Base-by-base conservation (phyloP, 30 jellyfish, hydroid and myxozoan species). In the Chrysaora quinquecirrha region DNA sequence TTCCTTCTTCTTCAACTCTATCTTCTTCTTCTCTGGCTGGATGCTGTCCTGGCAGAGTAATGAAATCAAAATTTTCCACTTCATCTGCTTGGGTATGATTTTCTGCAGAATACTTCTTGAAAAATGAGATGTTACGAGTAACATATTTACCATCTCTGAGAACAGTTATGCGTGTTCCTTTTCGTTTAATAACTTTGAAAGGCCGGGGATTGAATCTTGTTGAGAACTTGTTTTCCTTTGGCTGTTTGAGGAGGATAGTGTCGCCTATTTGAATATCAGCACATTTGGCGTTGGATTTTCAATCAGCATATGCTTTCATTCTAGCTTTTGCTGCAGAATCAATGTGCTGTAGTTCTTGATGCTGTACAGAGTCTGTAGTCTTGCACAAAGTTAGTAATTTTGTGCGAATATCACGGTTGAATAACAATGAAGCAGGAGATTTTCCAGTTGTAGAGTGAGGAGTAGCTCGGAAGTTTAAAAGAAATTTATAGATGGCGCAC, bases 361-460 rank as follows among this genome's bases (percentile, higher is more conserved):
- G 24, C 6, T 6, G 62, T 31, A 2, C 52, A 31, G 11, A 2
- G 3, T 7, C 20, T 65, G 10, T 12, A 3, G 14, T 14, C 4
- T 6, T 24, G n/a, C n/a, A n/a, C 11, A 65, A 9, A 6, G 6
- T 6, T 3, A 66, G 66, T 20, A 65, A 9, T 27, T 6, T 65
- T 16, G 24, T 23, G 20, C 60, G 21, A 2, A 43, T 48, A 3
- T 73, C 29, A 6, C 80, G 29, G 21, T 48, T 30, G 25, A 12
- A 73, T 29, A 73, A 46, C 21, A 73, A n/a, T 21, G 21, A 2
- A 16, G 86, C 54, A 10, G 80, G 86, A 21, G 86, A 73, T 58
- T 46, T 48, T 50, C 76, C 62, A 18, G 86, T 73, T 9, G 86
- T 73, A 46, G 64, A 73, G 34, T 73, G 86, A 3, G 86, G 86